Percentiles rank a stretch among this genome's conserved stretches.
phyloP scores from a whole-genome alignment of 2,888 invertebrate genomes.

The Mechanitis messenoides region DNA sequence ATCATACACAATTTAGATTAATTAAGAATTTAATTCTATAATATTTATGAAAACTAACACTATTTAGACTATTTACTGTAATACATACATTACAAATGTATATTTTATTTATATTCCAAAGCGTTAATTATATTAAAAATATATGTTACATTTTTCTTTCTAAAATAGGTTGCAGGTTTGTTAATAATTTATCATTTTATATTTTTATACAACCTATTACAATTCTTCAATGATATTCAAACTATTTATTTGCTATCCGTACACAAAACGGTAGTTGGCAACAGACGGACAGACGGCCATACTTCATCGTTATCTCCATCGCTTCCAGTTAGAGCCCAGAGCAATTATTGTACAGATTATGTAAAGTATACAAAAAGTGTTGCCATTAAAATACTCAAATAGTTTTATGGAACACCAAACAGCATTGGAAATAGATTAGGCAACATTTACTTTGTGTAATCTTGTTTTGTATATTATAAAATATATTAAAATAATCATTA shows the following conservation, averaged over 20 bases:
- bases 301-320: slow-evolving; percentile 23
- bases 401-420: slow-evolving; percentile 4
- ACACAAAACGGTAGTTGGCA: slow-evolving; percentile 16
- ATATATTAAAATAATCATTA: too few relatives aligned
- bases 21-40: too few relatives aligned
- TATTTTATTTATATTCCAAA: too few relatives aligned
- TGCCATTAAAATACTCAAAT: slow-evolving; percentile 3
- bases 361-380: slow-evolving; percentile 8
- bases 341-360: slow-evolving; percentile 15
- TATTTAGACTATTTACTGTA: too few relatives aligned
- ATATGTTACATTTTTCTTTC: too few relatives aligned
- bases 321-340: slow-evolving; percentile 18
- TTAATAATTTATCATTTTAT: too few relatives aligned
- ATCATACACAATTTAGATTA: too few relatives aligned
- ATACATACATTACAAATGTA: too few relatives aligned
- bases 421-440: slow-evolving; percentile 6
- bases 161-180: too few relatives aligned
- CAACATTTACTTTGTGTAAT: not conserved
- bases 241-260: slow-evolving; percentile 10
- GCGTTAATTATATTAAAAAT: too few relatives aligned
- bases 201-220: not conserved
- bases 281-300: slow-evolving; percentile 16
- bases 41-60: too few relatives aligned
- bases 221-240: not conserved
- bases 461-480: not conserved